Evolutionary conservation across 1,140 invertebrate genomes (phyloP), one percentile per base, ranked within the genome.

Genomic region (Cydia amplana): DNA sequence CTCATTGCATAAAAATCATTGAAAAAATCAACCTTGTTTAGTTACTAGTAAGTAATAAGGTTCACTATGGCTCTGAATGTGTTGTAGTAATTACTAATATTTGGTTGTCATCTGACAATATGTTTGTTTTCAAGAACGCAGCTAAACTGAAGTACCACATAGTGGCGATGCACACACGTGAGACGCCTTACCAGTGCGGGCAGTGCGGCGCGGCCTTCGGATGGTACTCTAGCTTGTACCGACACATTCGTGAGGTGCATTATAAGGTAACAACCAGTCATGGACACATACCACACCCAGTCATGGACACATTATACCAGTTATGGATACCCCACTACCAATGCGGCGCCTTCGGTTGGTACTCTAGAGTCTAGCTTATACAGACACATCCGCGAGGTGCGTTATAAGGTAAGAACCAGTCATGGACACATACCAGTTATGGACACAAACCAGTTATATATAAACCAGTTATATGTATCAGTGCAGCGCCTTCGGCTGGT

Each of bases 71-170:
- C n/a, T n/a, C n/a, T n/a, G n/a, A n/a, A n/a, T n/a, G n/a, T n/a
- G n/a, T n/a, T n/a, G n/a, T n/a, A n/a, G n/a, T n/a, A n/a, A n/a
- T n/a, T n/a, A n/a, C n/a, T n/a, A n/a, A n/a, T n/a, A n/a, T n/a
- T n/a, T n/a, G n/a, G n/a, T n/a, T n/a, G n/a, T n/a, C n/a, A n/a
- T n/a, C n/a, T n/a, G n/a, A n/a, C n/a, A n/a, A n/a, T n/a, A 28
- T 28, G 1, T 28, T 28, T 28, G 2, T 28, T 28, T 28, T 40
- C 9, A 79, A 92, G 90, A 92, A 90, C 80, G 82, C 85, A 6
- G 89, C 90, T 0, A 92, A 92, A 60, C 76, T 92, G 20, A 88
- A 88, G 74, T 92, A 91, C 78, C 90, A 92, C 82, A 91, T 91
- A 74, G 82, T 89, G 46, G 90, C 90, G 70, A 89, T 92, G 89